These are phyloP conservation scores for Zootoca vivipara DNA, from an alignment of 2,113 vertebrate species.

Conservation along the genomic window DNA sequence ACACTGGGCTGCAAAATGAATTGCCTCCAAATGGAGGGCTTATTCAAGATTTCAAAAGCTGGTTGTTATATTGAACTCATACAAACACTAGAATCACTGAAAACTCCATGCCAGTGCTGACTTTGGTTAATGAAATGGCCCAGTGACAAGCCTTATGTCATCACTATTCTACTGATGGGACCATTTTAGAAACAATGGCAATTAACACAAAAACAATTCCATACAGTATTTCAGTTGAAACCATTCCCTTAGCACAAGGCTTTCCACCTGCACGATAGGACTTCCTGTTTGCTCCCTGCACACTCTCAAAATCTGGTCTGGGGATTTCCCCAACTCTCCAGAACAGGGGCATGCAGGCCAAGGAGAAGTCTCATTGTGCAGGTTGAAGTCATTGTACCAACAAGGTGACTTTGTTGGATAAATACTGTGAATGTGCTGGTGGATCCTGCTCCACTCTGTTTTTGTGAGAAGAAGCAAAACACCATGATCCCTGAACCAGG, in stretches of 20 bases:
- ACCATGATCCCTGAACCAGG: background rate
- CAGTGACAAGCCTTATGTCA: background rate
- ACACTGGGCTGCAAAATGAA: conserved; percentile 32
- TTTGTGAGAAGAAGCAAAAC: background rate
- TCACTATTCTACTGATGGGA: background rate
- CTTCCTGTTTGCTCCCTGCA: too few relatives aligned
- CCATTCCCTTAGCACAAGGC: too few relatives aligned
- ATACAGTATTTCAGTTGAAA: background rate
- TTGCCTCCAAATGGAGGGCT: background rate
- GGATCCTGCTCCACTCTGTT: background rate
- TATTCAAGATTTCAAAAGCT: background rate
- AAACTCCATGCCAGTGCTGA: background rate
- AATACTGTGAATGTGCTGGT: background rate
- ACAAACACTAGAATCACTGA: background rate
- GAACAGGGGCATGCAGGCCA: too few relatives aligned
- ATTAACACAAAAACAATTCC: background rate
- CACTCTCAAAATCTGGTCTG: too few relatives aligned
- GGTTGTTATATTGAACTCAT: background rate
- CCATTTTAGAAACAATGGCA: background rate
- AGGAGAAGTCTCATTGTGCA: too few relatives aligned
- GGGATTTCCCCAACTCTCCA: too few relatives aligned
- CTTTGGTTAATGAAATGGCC: background rate
- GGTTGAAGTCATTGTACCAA: too few relatives aligned
- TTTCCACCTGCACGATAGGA: too few relatives aligned
- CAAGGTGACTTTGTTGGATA: background rate